These are phyloP conservation scores for Drosophila eohydei DNA, from an alignment of 2,888 invertebrate species.

Conservation along the genomic window DNA sequence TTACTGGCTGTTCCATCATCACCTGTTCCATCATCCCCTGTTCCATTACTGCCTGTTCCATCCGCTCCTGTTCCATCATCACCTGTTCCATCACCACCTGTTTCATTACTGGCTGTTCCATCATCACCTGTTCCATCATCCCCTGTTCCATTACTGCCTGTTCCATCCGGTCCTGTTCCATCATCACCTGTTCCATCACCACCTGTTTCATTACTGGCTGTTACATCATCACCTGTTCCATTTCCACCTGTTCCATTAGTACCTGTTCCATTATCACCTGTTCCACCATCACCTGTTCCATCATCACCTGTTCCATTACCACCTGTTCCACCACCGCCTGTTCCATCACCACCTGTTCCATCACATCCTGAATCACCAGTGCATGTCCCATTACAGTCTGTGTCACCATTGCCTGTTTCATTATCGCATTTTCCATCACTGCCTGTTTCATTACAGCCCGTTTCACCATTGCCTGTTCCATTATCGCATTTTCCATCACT, in stretches of 20 bases:
- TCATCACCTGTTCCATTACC: background rate
- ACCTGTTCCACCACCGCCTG: background rate
- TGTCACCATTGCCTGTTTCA: background rate
- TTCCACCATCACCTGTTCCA: background rate
- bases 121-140: background rate
- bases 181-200: background rate
- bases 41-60: background rate
- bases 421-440: background rate
- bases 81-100: background rate
- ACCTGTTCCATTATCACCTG: background rate
- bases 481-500: background rate
- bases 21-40: background rate
- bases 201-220: background rate
- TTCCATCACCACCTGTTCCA: background rate
- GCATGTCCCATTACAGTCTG: background rate
- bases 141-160: background rate
- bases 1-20: background rate
- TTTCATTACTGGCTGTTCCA: background rate
- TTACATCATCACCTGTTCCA: background rate
- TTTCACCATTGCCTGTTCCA: background rate
- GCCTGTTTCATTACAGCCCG: background rate
- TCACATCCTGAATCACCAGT: background rate
- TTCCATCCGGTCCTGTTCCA: background rate
- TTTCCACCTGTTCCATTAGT: background rate
- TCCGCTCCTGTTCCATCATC: background rate